Percentiles rank a stretch among this genome's conserved stretches.
Conservation (phyloP, 1,140 invertebrate species). For the Sitodiplosis mosellana region DNA sequence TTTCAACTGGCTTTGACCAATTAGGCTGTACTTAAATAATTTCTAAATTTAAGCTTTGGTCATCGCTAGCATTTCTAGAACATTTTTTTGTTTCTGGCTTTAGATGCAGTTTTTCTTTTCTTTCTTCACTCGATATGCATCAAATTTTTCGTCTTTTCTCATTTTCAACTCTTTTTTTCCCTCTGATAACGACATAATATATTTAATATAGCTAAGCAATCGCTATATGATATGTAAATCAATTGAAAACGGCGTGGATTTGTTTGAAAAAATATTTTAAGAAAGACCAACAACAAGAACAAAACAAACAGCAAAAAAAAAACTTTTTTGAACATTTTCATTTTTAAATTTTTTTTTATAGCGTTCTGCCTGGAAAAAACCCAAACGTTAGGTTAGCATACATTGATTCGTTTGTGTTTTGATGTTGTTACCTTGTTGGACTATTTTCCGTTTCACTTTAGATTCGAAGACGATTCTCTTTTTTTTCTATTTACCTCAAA, state of each 20-base stretch:
- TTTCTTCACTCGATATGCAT: not conserved
- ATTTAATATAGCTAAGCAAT: too few species aligned
- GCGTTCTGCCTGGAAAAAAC: not conserved
- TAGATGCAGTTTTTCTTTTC: too few species aligned
- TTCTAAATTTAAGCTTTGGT: too few species aligned
- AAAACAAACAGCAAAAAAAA: not conserved
- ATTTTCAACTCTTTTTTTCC: not conserved
- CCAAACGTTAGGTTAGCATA: not conserved
- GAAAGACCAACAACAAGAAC: too few species aligned
- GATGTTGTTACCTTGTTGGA: not conserved
- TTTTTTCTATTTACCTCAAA: not conserved
- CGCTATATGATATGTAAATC: too few species aligned
- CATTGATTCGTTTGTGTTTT: not conserved
- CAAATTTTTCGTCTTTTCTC: not conserved
- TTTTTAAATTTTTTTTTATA: slow-evolving; percentile 4
- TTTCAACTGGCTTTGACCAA: too few species aligned
- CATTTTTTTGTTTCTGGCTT: too few species aligned
- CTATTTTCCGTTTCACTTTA: not conserved
- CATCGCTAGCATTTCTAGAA: too few species aligned
- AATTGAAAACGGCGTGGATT: too few species aligned
- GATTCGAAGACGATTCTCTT: not conserved
- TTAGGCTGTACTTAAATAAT: too few species aligned
- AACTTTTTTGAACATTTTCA: not conserved
- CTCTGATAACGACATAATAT: too few species aligned
- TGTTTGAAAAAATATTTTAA: too few species aligned